Conservation (phyloP, 2,113 vertebrate species). For the Paradoxurus hermaphroditus region DNA sequence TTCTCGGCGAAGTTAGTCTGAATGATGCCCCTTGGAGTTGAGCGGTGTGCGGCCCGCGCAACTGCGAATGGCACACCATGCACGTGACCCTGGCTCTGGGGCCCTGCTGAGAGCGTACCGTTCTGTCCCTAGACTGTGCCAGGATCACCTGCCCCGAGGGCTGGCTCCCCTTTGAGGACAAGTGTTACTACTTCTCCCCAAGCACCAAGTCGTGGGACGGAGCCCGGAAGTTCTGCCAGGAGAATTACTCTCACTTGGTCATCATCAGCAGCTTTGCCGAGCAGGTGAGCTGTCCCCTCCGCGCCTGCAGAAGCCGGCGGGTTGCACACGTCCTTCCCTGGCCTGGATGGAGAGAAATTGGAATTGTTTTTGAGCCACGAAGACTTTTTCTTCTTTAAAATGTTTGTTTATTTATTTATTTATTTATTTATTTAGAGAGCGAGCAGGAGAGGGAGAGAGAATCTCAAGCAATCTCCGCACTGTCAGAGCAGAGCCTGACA, state of each 20-base stretch:
- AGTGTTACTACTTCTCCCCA: slow-evolving; percentile 70
- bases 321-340: background rate
- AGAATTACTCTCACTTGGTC: slow-evolving; percentile 68
- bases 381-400: background rate
- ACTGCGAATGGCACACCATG: background rate
- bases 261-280: slow-evolving; percentile 51
- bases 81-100: background rate
- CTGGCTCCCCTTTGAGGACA: slow-evolving; percentile 63
- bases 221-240: slow-evolving; percentile 61
- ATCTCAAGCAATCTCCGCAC: no score
- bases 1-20: background rate
- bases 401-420: no score
- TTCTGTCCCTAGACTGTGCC: slow-evolving; percentile 14
- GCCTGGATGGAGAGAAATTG: background rate
- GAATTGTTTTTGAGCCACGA: background rate
- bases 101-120: background rate
- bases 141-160: slow-evolving; percentile 44
- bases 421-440: no score
- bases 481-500: no score
- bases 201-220: slow-evolving; percentile 56
- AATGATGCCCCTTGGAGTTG: background rate
- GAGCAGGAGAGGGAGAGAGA: no score
- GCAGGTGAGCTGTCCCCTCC: slow-evolving; percentile 11
- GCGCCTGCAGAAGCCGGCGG: background rate
- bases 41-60: background rate